Evolutionary conservation across 2,888 invertebrate species (phyloP).

Genomic region (Lathronympha strigana): DNA sequence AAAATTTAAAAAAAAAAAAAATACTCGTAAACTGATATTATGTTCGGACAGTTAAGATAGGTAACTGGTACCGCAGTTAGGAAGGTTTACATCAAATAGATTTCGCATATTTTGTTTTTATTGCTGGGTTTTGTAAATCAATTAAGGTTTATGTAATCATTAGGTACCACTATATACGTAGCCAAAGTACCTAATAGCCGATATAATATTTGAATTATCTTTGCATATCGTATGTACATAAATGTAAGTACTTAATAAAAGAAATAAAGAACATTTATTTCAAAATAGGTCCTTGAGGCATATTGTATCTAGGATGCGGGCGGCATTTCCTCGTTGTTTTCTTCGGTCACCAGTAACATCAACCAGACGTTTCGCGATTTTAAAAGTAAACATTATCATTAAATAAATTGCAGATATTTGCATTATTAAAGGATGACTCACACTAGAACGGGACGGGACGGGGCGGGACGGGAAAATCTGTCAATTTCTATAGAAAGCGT

Average conservation of each 20-base stretch:
- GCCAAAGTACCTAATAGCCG: background rate
- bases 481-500: no score
- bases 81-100: background rate
- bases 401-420: conserved; percentile 10
- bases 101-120: background rate
- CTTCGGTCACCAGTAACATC: no score
- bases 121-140: background rate
- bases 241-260: no score
- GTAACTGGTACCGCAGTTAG: conserved; percentile 5
- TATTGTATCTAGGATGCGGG: no score
- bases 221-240: background rate
- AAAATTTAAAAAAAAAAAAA: no score
- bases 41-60: conserved; percentile 24
- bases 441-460: no score
- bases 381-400: conserved; percentile 16
- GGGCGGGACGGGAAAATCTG: no score
- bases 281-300: no score
- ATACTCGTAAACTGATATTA: conserved; percentile 42
- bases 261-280: no score
- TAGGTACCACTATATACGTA: no score
- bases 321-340: no score
- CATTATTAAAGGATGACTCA: conserved; percentile 37
- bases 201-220: conserved; percentile 11
- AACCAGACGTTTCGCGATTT: no score
- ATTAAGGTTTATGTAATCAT: background rate